Evolutionary conservation across 1,140 invertebrate species (phyloP).

Genomic region (Elymnias hypermnestra): DNA sequence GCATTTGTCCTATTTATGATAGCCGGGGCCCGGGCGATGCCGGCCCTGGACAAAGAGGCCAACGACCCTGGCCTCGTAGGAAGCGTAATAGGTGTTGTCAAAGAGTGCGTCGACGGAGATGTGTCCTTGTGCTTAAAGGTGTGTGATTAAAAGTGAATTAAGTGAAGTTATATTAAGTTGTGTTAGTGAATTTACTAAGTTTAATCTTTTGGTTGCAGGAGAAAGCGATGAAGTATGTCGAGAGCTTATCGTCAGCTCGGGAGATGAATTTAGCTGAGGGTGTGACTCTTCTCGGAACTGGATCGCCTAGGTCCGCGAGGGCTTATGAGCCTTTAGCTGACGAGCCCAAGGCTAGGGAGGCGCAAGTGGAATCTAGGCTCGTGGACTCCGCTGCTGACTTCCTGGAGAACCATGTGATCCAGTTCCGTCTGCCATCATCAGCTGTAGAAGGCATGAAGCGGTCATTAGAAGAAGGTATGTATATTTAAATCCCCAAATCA

Average conservation of each 20-base stretch:
- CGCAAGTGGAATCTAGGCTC: conserved; percentile 85
- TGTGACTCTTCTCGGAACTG: conserved; percentile 81
- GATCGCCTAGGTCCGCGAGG: conserved; percentile 74
- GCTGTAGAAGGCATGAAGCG: conserved; percentile 82
- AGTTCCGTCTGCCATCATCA: conserved; percentile 84
- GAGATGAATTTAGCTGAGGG: conserved; percentile 80
- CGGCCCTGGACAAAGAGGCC: conserved; percentile 48
- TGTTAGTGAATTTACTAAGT: conserved; percentile 21
- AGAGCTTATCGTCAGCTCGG: conserved; percentile 48
- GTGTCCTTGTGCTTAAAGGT: conserved; percentile 66
- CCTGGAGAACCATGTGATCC: conserved; percentile 86
- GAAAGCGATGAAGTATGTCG: conserved; percentile 61
- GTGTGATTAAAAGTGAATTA: conserved; percentile 45
- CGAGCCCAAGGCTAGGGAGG: conserved; percentile 83
- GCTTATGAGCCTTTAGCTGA: conserved; percentile 77
- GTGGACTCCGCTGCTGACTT: conserved; percentile 84
- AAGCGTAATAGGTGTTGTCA: conserved; percentile 52
- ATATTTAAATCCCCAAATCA: background rate
- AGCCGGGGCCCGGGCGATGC: conserved; percentile 50
- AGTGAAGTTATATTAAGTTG: conserved; percentile 5
- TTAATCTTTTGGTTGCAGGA: conserved; percentile 61
- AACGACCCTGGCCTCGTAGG: conserved; percentile 46
- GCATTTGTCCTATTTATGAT: conserved; percentile 53
- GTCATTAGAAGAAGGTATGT: conserved; percentile 79
- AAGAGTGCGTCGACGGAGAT: conserved; percentile 60